These are phyloP conservation scores for Gnatocerus cornutus DNA, from an alignment of 2,888 invertebrate genomes.

Conservation along the genomic window DNA sequence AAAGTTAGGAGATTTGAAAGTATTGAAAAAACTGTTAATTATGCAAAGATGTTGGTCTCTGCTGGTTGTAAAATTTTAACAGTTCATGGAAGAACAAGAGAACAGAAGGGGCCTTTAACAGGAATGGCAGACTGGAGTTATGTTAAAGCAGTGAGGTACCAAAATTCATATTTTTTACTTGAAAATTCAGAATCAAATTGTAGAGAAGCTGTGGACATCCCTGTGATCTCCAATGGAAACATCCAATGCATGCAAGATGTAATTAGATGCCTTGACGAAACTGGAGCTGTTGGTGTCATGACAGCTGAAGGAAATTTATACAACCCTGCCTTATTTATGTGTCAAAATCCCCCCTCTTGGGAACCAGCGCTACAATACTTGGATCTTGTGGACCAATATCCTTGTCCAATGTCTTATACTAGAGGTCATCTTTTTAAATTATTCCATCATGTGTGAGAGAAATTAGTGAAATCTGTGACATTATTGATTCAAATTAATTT, in stretches of 20 bases:
- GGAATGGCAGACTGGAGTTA: constrained; percentile 96
- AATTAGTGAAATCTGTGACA: constrained; percentile 3
- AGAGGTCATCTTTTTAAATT: constrained; percentile 98
- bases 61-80: constrained; percentile 94
- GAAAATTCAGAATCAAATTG: constrained; percentile 40
- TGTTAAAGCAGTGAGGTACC: constrained; percentile 90
- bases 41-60: constrained; percentile 95
- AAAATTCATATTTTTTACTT: constrained; percentile 2
- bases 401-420: constrained; percentile 91
- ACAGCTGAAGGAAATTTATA: constrained; percentile 97
- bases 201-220: constrained; percentile 89
- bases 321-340: constrained; percentile 94
- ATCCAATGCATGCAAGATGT: constrained; percentile 94
- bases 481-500: constrained; percentile 57
- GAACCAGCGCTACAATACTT: constrained; percentile 92
- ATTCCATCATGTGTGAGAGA: constrained; percentile 91
- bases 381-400: constrained; percentile 84
- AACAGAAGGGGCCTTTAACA: constrained; percentile 96
- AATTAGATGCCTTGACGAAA: constrained; percentile 86
- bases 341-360: constrained; percentile 88
- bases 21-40: constrained; percentile 88
- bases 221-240: constrained; percentile 98
- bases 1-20: constrained; percentile 95
- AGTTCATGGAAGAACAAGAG: constrained; percentile 95
- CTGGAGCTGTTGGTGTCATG: constrained; percentile 92